Evolutionary conservation across 30 jellyfish, hydroid and myxozoan genomes (phyloP).

Genomic region (Hydra vulgaris): DNA sequence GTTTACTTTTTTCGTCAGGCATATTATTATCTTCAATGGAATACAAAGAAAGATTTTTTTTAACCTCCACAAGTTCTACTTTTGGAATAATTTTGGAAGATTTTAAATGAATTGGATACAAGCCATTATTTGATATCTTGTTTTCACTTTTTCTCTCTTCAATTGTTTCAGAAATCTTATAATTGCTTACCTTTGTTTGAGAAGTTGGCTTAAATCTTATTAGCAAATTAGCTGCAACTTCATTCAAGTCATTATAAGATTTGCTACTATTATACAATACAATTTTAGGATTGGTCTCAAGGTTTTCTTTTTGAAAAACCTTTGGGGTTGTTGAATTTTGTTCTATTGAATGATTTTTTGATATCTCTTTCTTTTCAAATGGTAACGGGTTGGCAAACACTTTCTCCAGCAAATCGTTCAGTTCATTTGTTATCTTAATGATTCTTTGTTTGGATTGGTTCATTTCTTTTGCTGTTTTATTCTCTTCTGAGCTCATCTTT

Average conservation of each 20-base stretch:
- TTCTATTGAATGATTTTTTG: background rate
- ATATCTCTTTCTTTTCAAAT: background rate
- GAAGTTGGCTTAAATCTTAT: background rate
- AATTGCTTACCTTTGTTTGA: background rate
- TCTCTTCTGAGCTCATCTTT: background rate
- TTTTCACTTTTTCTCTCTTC: background rate
- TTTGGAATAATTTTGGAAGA: background rate
- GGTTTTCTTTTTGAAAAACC: background rate
- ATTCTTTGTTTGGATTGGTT: background rate
- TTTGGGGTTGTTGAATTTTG: background rate
- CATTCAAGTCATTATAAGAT: background rate
- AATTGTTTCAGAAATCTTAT: background rate
- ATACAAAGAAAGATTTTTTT: background rate
- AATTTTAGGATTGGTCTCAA: background rate
- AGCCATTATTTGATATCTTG: background rate
- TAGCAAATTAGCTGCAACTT: background rate
- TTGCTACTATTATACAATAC: background rate
- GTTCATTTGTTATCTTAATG: background rate
- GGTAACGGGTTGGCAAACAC: background rate
- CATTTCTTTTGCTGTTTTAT: background rate
- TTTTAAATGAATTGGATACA: no score
- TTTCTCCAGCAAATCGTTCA: background rate
- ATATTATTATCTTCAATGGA: background rate
- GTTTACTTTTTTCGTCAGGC: background rate
- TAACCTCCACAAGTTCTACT: background rate